Base-by-base conservation (phyloP, 2,888 invertebrate species). In the Heliconius hortense region DNA sequence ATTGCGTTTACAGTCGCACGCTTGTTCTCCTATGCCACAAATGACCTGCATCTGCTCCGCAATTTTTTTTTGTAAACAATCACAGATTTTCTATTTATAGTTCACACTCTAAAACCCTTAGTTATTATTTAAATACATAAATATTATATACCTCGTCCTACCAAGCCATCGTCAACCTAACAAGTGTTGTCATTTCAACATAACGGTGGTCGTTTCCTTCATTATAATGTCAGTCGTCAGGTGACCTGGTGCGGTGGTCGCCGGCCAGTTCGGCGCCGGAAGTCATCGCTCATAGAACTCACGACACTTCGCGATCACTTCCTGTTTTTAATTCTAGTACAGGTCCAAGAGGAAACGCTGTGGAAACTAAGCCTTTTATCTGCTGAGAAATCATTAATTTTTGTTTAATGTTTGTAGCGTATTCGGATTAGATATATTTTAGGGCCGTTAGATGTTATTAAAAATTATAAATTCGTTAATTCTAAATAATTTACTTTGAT, bases 281-380 rank as follows among this genome's bases (percentile, higher is more conserved):
- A 88, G 84, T 80, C 82, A 83, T 86, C 88, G 83, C 84, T 89
- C 88, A 88, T 86, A 84, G 85, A 81, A 83, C 84, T 84, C 86
- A 84, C 87, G 86, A 84, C 88, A 88, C 87, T 88, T 87, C 82
- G 86, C 84, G 81, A 85, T 85, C 86, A 83, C 86, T 89, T 92
- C 91, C 91, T 87, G 89, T 83, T 76, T 75, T 78, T 80, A 77
- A 80, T 82, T 83, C 84, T 82, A 81, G 82, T 81, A 80, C 59
- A 73, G 62, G 43, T 72, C 60, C 60, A 68, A 71, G 66, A 78
- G 79, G 76, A 82, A 81, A 79, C 80, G 64, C 35, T 28, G 64
- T 59, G 70, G 59, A 75, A 75, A 75, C 24, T 71, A 56, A 48
- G 35, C 24, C 48, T 71, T 74, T 56, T 63, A 68, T 74, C 69